Evolutionary conservation across 2,797 vertebrate species (phyloP).

Genomic region (Corythornis leucogaster): DNA sequence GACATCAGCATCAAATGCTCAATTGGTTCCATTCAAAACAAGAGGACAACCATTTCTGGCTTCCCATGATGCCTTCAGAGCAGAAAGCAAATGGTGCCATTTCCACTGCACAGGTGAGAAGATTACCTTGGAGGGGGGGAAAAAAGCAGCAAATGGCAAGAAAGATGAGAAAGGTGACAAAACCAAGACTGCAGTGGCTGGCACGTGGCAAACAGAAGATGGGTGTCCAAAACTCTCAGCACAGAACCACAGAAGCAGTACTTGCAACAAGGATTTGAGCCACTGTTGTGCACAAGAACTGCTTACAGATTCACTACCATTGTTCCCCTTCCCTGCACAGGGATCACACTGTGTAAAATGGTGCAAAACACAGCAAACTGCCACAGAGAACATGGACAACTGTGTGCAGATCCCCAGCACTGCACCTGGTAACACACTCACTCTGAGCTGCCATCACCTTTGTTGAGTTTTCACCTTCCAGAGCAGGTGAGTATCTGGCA

Average conservation of each 20-base stretch:
- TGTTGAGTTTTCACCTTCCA: too few species aligned
- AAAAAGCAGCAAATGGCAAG: neutral
- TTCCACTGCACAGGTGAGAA: neutral
- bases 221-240: neutral
- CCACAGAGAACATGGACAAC: neutral
- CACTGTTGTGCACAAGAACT: neutral
- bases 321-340: neutral
- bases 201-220: neutral
- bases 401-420: accelerated
- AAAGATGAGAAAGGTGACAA: neutral
- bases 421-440: neutral
- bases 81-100: neutral
- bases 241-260: neutral
- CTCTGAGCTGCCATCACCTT: constrained; percentile 85
- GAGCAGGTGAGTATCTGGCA: too few species aligned
- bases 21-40: neutral
- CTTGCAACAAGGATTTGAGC: neutral
- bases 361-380: neutral
- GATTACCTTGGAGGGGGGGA: neutral
- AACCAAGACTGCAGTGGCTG: neutral
- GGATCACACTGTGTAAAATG: accelerated
- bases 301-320: neutral
- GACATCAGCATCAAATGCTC: neutral
- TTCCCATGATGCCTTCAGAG: neutral
- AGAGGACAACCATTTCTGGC: neutral